Evolutionary conservation across 2,888 invertebrate genomes (phyloP).

Genomic region (Chloromyia formosa): DNA sequence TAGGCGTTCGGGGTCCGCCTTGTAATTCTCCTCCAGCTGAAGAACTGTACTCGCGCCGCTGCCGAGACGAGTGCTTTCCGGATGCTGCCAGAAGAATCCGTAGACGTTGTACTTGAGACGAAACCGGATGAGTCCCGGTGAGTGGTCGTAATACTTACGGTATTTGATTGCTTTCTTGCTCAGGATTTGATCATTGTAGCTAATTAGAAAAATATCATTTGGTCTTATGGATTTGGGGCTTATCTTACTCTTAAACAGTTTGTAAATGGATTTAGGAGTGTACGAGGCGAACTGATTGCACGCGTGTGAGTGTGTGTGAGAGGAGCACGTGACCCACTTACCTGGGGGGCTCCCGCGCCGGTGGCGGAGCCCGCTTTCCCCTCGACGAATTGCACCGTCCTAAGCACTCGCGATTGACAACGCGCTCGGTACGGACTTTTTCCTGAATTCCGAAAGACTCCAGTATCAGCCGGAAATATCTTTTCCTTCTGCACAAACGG

Average conservation of each 20-base stretch:
- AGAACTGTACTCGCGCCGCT: conserved; percentile 64
- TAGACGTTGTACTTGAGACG: conserved; percentile 72
- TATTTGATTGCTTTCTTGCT: conserved; percentile 71
- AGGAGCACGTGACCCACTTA: too few relatives aligned
- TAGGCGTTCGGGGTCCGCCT: conserved; percentile 60
- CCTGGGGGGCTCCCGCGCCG: too few relatives aligned
- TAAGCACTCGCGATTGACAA: too few relatives aligned
- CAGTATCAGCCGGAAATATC: too few relatives aligned
- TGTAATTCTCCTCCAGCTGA: conserved; percentile 56
- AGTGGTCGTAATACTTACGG: conserved; percentile 73
- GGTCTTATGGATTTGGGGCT: conserved; percentile 52
- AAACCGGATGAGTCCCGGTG: conserved; percentile 61
- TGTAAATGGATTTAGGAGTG: conserved; percentile 55
- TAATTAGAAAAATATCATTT: conserved; percentile 70
- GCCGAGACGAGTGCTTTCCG: conserved; percentile 66
- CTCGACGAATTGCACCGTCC: too few relatives aligned
- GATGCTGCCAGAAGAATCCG: conserved; percentile 76
- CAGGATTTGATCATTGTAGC: conserved; percentile 70
- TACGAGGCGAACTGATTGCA: conserved; percentile 54
- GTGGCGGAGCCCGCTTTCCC: too few relatives aligned
- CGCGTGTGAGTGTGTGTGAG: too few relatives aligned
- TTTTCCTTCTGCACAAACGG: too few relatives aligned
- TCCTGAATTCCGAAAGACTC: too few relatives aligned
- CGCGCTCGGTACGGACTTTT: too few relatives aligned
- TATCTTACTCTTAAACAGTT: conserved; percentile 53